phyloP scores from a whole-genome alignment of 2,888 invertebrate species.

The Dynastes grantii region DNA sequence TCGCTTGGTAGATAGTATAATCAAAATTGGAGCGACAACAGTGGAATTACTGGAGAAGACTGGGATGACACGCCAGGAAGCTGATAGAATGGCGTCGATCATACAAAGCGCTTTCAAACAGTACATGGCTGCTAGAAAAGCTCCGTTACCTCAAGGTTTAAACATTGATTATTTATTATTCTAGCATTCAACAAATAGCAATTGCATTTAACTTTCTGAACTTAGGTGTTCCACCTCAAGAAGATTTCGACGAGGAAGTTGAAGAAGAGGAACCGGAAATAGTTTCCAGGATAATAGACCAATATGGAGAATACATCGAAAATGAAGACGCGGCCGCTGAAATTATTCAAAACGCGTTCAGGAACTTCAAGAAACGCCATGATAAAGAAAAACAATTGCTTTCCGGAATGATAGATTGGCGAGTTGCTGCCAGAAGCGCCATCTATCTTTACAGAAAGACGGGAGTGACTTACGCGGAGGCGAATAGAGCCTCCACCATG shows the following conservation, averaged over 20 bases:
- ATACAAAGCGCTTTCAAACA: conserved; percentile 64
- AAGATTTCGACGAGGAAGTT: conserved; percentile 17
- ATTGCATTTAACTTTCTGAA: not conserved
- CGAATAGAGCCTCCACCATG: conserved; percentile 67
- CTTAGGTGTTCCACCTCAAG: not conserved
- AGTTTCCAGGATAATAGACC: conserved; percentile 44
- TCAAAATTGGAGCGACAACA: conserved; percentile 65
- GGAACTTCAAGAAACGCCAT: conserved; percentile 61
- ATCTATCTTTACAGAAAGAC: conserved; percentile 66
- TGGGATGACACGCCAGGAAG: conserved; percentile 64
- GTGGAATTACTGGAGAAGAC: conserved; percentile 63
- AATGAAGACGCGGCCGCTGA: conserved; percentile 56
- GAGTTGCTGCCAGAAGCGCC: conserved; percentile 67
- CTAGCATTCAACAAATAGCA: no score
- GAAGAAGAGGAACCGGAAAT: conserved; percentile 56
- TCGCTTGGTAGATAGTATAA: conserved; percentile 65
- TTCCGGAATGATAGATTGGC: conserved; percentile 68
- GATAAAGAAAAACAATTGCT: conserved; percentile 63
- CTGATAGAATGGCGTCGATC: conserved; percentile 62
- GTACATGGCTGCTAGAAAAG: conserved; percentile 56
- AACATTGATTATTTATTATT: no score
- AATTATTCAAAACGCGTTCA: conserved; percentile 64
- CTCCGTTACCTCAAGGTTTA: not conserved
- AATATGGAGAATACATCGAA: conserved; percentile 50
- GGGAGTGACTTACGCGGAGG: conserved; percentile 67